Percentiles rank a stretch among this genome's conserved stretches.
phyloP scores from a whole-genome alignment of 2,888 invertebrate species.

The Diaphora mendica region DNA sequence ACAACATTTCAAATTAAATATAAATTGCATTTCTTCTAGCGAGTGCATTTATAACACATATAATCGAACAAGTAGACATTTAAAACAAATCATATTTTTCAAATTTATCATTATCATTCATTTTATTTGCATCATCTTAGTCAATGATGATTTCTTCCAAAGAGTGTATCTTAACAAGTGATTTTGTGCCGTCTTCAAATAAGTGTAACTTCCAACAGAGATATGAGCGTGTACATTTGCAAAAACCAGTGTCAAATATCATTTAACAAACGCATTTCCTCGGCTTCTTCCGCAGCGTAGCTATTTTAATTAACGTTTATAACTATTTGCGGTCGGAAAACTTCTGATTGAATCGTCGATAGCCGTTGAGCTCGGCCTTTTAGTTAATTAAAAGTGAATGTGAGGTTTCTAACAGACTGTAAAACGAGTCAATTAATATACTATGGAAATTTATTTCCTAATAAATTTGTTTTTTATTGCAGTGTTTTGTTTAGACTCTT shows the following conservation, averaged over 20 bases:
- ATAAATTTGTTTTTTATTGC: neutral
- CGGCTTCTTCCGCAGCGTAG: conserved; percentile 19
- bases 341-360: conserved; percentile 32
- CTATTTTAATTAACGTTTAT: conserved; percentile 31
- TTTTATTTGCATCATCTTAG: neutral
- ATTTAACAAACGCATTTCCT: conserved; percentile 22
- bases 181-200: too few species aligned
- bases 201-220: neutral
- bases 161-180: too few species aligned
- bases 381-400: conserved; percentile 40
- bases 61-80: neutral
- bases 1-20: too few species aligned
- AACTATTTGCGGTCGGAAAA: conserved; percentile 27
- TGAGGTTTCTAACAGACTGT: conserved; percentile 8
- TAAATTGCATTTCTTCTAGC: neutral
- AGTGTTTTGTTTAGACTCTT: neutral
- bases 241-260: conserved; percentile 5
- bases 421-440: conserved; percentile 7
- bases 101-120: neutral
- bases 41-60: neutral
- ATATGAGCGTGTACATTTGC: too few species aligned
- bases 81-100: neutral
- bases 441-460: neutral
- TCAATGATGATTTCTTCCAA: too few species aligned
- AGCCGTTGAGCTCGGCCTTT: conserved; percentile 30